Conservation (phyloP, 2,113 vertebrate genomes). For the Tragelaphus scriptus region DNA sequence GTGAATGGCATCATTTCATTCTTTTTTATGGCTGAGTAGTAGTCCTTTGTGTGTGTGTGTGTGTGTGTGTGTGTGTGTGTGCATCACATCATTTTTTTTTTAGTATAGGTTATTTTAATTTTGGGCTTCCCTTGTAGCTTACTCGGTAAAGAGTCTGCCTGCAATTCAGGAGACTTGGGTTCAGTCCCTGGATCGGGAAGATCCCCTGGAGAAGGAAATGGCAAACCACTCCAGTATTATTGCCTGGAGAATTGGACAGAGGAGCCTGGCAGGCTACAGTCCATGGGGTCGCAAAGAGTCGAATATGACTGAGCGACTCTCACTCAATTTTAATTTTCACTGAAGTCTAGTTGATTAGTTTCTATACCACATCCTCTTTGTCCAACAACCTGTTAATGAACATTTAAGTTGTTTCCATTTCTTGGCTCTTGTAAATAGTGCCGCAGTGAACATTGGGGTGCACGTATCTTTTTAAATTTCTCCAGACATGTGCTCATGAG, state of each 20-base stretch:
- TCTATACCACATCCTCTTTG: neutral
- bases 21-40: neutral
- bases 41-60: neutral
- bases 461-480: neutral
- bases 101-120: neutral
- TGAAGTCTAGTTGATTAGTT: neutral
- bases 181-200: neutral
- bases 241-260: neutral
- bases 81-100: neutral
- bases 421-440: neutral
- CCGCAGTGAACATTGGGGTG: neutral
- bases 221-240: neutral
- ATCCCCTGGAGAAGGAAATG: neutral
- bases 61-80: neutral
- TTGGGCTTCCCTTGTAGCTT: neutral
- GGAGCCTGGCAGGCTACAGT: neutral
- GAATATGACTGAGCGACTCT: neutral
- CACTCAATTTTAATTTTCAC: neutral
- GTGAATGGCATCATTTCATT: neutral
- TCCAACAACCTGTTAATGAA: neutral
- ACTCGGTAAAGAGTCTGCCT: neutral
- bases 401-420: neutral
- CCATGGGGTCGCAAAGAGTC: neutral
- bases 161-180: neutral
- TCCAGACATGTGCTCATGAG: neutral